Base-by-base conservation (phyloP, 1,140 invertebrate species). In the Musca vetustissima region DNA sequence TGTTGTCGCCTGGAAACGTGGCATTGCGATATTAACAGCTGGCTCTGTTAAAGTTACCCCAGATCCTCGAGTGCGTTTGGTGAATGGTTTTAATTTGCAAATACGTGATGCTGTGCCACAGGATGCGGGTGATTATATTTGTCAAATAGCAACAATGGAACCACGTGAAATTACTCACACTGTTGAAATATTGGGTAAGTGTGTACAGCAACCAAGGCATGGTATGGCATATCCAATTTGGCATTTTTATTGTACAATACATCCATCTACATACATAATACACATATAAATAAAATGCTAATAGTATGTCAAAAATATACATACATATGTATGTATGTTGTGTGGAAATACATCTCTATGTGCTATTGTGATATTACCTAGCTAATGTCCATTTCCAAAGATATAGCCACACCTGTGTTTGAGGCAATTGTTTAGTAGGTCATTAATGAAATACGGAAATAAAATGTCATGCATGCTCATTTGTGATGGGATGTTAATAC, bases 61-160 rank as follows among this genome's bases (percentile, higher is more conserved):
- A 25, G 87, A 88, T 81, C 83, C 84, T 19, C 80, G 87, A 25
- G 82, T 88, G 52, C 83, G 81, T 64, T 76, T 87, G 53, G 82
- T 85, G 36, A 85, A 86, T 68, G 83, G 85, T 36, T 88, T 85
- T 76, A 86, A 85, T 71, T 75, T 88, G 68, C 85, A 87, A 76
- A 88, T 88, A 68, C 82, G 83, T 66, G 85, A 87, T 65, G 84
- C 85, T 52, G 82, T 83, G 64, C 83, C 85, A 32, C 84, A 86
- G 73, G 87, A 88, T 80, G 86, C 86, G 25, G 87, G 87, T 14
- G 85, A 86, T 74, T 88, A 88, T 77, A 85, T 87, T 57, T 88
- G 87, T 74, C 86, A 87, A 77, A 87, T 88, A 71, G 86, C 85
- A 52, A 87, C 86, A 15, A 78, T 86, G 71, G 83, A 86, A 71